These are phyloP conservation scores for Saimiri boliviensis DNA, from an alignment of 2,113 vertebrate genomes.

Conservation along the genomic window DNA sequence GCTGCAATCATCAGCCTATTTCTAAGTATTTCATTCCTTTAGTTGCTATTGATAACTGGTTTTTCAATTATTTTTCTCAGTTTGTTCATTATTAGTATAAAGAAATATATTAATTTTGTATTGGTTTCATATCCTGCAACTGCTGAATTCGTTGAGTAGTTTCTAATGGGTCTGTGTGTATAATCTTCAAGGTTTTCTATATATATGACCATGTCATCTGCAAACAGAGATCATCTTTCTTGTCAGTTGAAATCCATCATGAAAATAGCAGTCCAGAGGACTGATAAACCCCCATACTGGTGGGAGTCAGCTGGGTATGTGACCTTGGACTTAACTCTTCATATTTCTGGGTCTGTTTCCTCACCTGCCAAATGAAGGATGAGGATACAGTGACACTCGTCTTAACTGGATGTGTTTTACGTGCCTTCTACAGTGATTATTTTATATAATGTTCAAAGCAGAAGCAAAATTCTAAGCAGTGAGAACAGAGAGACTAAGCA, in stretches of 20 bases:
- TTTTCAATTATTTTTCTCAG: conserved; percentile 2
- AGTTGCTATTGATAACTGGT: background rate
- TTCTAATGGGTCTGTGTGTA: background rate
- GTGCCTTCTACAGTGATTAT: background rate
- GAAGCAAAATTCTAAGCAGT: background rate
- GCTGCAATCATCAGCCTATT: background rate
- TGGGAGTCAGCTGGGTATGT: background rate
- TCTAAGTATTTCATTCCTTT: background rate
- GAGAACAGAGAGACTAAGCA: background rate
- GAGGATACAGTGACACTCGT: background rate
- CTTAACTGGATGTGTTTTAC: background rate
- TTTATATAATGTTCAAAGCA: background rate
- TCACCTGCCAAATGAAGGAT: background rate
- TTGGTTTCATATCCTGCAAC: background rate
- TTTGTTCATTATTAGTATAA: background rate
- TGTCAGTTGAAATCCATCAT: background rate
- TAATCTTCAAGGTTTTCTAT: background rate
- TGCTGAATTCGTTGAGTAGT: background rate
- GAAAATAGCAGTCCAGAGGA: background rate
- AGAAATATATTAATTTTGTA: background rate
- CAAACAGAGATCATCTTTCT: background rate
- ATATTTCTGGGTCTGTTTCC: background rate
- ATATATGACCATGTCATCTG: background rate
- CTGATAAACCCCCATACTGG: background rate
- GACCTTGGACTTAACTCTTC: background rate